These are phyloP conservation scores for Lipophrys pholis DNA, from an alignment of 2,113 vertebrate species.

Conservation along the genomic window DNA sequence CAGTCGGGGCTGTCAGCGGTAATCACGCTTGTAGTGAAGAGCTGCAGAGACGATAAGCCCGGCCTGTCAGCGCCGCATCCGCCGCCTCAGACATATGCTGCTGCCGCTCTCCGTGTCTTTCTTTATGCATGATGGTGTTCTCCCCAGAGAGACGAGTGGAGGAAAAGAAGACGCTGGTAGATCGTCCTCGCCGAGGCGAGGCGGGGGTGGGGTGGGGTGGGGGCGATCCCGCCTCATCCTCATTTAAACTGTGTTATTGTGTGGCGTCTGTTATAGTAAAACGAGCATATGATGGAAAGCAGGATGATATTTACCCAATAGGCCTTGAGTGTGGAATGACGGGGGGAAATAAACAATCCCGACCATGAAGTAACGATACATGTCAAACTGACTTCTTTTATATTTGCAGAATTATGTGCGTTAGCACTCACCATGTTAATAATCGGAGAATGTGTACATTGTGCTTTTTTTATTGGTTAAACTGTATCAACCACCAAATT, in stretches of 20 bases:
- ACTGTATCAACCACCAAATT: too few relatives aligned
- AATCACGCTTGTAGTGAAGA: conserved; percentile 79
- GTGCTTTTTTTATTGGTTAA: too few relatives aligned
- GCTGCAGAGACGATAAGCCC: conserved; percentile 78
- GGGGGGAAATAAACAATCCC: too few relatives aligned
- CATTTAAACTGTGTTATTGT: conserved; percentile 26
- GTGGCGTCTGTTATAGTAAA: conserved; percentile 21
- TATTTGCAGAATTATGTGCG: too few relatives aligned
- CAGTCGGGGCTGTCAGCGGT: conserved; percentile 81
- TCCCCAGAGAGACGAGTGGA: conserved; percentile 70
- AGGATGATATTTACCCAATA: conserved; percentile 1
- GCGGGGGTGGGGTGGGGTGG: conserved; percentile 5
- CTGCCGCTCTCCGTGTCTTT: conserved; percentile 61
- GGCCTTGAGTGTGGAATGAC: neutral
- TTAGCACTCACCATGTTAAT: too few relatives aligned
- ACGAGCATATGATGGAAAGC: conserved; percentile 5
- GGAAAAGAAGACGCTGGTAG: conserved; percentile 42
- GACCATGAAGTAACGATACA: too few relatives aligned
- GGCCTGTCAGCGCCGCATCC: conserved; percentile 78
- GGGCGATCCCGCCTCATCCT: conserved; percentile 34
- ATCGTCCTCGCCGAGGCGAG: conserved; percentile 52
- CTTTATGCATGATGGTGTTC: conserved; percentile 68
- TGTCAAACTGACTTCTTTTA: too few relatives aligned
- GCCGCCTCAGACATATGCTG: conserved; percentile 74
- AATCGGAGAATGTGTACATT: too few relatives aligned